Base-by-base conservation (phyloP, 2,888 invertebrate species). In the Lymantria monacha region DNA sequence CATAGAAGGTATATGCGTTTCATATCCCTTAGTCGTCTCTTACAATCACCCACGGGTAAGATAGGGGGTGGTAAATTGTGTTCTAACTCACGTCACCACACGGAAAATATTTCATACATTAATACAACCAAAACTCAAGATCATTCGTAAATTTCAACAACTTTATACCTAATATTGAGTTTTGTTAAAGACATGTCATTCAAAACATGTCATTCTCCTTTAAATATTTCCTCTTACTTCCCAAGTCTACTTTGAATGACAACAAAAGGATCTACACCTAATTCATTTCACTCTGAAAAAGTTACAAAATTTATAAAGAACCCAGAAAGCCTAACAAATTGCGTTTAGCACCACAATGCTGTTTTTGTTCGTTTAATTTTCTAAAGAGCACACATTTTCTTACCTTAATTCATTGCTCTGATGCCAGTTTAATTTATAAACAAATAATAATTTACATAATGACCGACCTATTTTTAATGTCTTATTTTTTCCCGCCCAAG, bases 391-490 rank as follows among this genome's bases (percentile, higher is more conserved):
- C 51, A 63, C 65, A 63, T 65, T 66, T 67, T 51, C 57, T 53
- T 46, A 56, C 62, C 57, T 51, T 63, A 70, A 79, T 68, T 72
- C 70, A 70, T 72, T 67, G 65, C 62, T 57, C 62, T 70, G 72
- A 72, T 63, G 41, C 12, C 7, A 63, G 64, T 74, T 80, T 76
- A 75, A 77, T 81, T 84, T 81, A 74, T 70, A 81, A 80, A 84
- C 81, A 86, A 87, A 88, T 84, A 80, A 85, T 79, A 78, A 87
- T 88, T 85, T 81, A 67, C 78, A 76, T 86, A 86, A 87, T 85
- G 77, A 81, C 57, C 67, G 49, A 66, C 71, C 74, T 80, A 87
- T 88, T 86, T 86, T 83, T 86, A 84, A 75, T 50, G 76, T 75
- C 82, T 85, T 88, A 85, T 86, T 85, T 85, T 42, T 82, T 74